phyloP scores from a whole-genome alignment of 2,888 invertebrate genomes.

The Azorinus chamasolen region DNA sequence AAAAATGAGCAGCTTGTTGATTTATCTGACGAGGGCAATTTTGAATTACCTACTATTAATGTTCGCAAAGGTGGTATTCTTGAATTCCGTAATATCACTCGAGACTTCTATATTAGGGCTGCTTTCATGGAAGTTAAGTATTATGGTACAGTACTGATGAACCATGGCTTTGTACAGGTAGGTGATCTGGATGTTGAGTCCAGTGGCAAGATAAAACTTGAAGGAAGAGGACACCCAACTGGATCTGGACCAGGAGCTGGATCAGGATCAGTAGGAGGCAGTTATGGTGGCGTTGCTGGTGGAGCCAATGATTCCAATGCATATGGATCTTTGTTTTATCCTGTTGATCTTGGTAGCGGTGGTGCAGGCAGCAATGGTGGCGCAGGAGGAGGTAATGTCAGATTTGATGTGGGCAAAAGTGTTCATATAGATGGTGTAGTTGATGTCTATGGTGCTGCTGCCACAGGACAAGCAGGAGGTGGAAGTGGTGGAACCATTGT shows the following conservation, averaged over 20 bases:
- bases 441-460: conserved; percentile 63
- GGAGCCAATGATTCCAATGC: conserved; percentile 48
- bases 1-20: conserved; percentile 64
- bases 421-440: conserved; percentile 74
- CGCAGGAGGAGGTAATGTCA: conserved; percentile 73
- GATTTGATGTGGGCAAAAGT: conserved; percentile 67
- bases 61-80: conserved; percentile 66
- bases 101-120: conserved; percentile 68
- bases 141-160: conserved; percentile 70
- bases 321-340: conserved; percentile 76
- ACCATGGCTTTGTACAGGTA: conserved; percentile 73
- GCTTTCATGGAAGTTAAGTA: conserved; percentile 76
- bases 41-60: conserved; percentile 74
- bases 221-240: conserved; percentile 65
- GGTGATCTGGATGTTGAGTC: conserved; percentile 76
- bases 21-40: conserved; percentile 72
- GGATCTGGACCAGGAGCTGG: conserved; percentile 68
- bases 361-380: conserved; percentile 71
- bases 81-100: conserved; percentile 64
- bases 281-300: conserved; percentile 74
- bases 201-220: conserved; percentile 65
- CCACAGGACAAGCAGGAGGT: conserved; percentile 65
- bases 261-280: conserved; percentile 58
- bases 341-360: conserved; percentile 75
- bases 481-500: conserved; percentile 77